phyloP scores from a whole-genome alignment of 2,888 invertebrate species.

The Limnephilus lunatus region DNA sequence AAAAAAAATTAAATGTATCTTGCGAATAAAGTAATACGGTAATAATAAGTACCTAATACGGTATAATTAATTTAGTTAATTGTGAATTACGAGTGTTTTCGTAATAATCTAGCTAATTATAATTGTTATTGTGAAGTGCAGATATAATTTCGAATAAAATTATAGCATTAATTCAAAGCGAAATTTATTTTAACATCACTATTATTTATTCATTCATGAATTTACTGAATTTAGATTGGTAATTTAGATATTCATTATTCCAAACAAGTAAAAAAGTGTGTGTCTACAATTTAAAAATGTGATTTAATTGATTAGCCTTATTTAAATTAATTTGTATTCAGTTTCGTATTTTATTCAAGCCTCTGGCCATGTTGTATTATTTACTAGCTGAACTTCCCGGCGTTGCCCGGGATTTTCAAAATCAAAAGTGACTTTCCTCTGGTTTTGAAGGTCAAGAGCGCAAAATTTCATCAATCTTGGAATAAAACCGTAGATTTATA shows the following conservation, averaged over 20 bases:
- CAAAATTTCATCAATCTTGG: too few relatives aligned
- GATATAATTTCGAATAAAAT: not conserved
- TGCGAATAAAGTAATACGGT: not conserved
- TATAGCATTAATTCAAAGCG: not conserved
- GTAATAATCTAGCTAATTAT: not conserved
- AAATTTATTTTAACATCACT: not conserved
- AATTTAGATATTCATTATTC: not conserved
- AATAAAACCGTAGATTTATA: too few relatives aligned
- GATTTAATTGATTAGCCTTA: conserved; percentile 26
- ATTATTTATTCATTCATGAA: not conserved
- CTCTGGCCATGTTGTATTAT: conserved; percentile 12
- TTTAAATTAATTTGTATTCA: not conserved
- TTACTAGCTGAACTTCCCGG: too few relatives aligned
- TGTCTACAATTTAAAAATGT: not conserved
- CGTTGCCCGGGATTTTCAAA: not conserved
- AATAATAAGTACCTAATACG: not conserved
- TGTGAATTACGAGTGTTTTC: not conserved
- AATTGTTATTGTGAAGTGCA: not conserved
- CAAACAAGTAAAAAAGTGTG: not conserved
- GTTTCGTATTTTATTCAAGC: conserved; percentile 25
- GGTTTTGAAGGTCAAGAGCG: too few relatives aligned
- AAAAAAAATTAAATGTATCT: not conserved
- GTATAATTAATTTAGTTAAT: not conserved
- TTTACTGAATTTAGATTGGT: not conserved
- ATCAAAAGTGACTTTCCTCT: too few relatives aligned